Evolutionary conservation across 2,113 vertebrate genomes (phyloP), one percentile per base, ranked within the genome.

Genomic region (Saccopteryx bilineata): DNA sequence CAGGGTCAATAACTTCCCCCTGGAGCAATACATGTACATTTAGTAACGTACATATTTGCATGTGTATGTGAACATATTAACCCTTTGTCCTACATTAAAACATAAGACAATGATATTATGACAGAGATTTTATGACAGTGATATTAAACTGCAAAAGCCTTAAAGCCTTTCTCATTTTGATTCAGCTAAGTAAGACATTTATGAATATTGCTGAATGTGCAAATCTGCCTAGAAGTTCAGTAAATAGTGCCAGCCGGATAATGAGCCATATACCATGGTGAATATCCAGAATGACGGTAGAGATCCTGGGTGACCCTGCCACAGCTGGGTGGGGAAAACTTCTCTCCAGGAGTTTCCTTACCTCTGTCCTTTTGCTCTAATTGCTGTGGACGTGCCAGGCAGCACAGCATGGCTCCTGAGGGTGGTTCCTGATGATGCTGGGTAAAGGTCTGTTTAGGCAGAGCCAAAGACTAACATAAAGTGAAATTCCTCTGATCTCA

Each of bases 321-420:
- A 17, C 9, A 39, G 8, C 65, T 14, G 68, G 63, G 81, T 74
- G 63, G 33, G 85, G 90, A 92, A 46, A 71, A 33, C 24, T 14
- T 94, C 75, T 63, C 66, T 94, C 90, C 52, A 87, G 91, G 60
- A 87, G 58, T 56, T 75, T 91, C 11, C 93, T 95, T 56, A 94
- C 94, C 96, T 96, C 95, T 93, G 96, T 92, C 96, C 95, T 95
- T 95, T 86, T 60, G 86, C 63, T 95, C 85, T 96, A 80, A 96
- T 95, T 93, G 94, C 97, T 87, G 97, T 91, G 88, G 96, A 98
- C 96, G 96, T 97, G 97, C 94, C 86, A n/a, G 93, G 78, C 19
- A 9, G 95, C 96, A 97, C 95, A 78, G 60, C 89, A 79, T 39
- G 78, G 95, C 91, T 96, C 69, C 28, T 10, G 50, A 96, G 95